Conservation (phyloP, 2,888 invertebrate genomes). For the Lasioglossum pauxillum region DNA sequence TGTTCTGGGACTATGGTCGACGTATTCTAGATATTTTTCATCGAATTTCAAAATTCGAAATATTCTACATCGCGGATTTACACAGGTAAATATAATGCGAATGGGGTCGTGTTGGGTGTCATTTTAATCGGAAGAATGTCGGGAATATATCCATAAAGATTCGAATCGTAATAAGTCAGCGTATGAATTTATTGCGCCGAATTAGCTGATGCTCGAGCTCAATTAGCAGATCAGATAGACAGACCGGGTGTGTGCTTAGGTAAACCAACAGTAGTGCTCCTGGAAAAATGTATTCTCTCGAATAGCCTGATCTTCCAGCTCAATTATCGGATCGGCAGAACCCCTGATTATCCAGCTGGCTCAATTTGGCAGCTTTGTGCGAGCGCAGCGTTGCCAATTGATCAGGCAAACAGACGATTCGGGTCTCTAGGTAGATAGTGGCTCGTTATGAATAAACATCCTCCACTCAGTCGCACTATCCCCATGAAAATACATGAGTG, state of each 20-base stretch:
- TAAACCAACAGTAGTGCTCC: not conserved
- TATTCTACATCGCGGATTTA: not conserved
- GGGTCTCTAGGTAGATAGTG: not conserved
- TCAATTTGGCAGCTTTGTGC: not conserved
- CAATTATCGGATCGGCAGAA: not conserved
- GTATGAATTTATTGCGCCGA: not conserved
- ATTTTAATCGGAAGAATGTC: not conserved
- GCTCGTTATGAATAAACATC: conserved; percentile 6
- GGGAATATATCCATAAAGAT: not conserved
- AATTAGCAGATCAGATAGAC: not conserved
- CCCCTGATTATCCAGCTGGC: not conserved
- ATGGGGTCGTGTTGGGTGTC: not conserved
- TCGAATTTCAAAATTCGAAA: too few species aligned
- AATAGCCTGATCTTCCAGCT: not conserved
- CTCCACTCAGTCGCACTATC: conserved; percentile 3
- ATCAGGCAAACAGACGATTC: conserved; percentile 27
- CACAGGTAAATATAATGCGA: not conserved
- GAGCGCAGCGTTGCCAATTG: conserved; percentile 1
- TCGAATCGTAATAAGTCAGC: not conserved
- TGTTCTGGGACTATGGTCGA: accelerated
- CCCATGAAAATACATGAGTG: not conserved
- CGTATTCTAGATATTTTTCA: not conserved
- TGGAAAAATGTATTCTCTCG: not conserved
- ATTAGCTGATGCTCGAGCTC: not conserved
- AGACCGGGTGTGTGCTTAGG: not conserved